phyloP scores from a whole-genome alignment of 2,113 vertebrate species.

The Gymnarchus niloticus region DNA sequence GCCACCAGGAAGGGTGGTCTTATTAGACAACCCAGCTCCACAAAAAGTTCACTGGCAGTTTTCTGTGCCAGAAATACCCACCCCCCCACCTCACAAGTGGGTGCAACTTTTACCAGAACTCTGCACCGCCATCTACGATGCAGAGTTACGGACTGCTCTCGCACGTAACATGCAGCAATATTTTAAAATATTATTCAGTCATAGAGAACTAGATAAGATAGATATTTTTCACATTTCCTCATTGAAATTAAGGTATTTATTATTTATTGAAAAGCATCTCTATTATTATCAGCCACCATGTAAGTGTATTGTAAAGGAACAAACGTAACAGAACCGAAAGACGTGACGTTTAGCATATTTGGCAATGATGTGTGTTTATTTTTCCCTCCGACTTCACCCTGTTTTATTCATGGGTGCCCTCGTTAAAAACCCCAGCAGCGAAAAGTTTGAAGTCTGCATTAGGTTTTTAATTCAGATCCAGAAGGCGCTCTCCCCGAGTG shows the following conservation, averaged over 20 bases:
- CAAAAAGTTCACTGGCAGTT: neutral
- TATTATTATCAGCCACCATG: neutral
- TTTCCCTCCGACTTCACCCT: neutral
- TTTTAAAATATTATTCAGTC: too few relatives aligned
- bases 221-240: neutral
- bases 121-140: neutral
- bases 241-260: neutral
- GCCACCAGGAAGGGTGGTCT: too few relatives aligned
- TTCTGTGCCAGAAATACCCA: neutral
- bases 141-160: too few relatives aligned
- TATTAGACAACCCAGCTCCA: too few relatives aligned
- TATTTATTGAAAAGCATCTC: neutral
- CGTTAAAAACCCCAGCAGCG: neutral
- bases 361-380: neutral
- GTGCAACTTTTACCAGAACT: neutral
- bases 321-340: neutral
- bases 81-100: neutral
- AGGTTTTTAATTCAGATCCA: neutral
- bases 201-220: neutral
- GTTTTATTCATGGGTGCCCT: neutral
- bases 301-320: neutral
- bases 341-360: neutral
- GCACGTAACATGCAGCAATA: too few relatives aligned
- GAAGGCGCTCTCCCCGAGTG: neutral
- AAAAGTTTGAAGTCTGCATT: neutral